Base-by-base conservation (phyloP, 2,797 vertebrate genomes). In the Botia kubotai region DNA sequence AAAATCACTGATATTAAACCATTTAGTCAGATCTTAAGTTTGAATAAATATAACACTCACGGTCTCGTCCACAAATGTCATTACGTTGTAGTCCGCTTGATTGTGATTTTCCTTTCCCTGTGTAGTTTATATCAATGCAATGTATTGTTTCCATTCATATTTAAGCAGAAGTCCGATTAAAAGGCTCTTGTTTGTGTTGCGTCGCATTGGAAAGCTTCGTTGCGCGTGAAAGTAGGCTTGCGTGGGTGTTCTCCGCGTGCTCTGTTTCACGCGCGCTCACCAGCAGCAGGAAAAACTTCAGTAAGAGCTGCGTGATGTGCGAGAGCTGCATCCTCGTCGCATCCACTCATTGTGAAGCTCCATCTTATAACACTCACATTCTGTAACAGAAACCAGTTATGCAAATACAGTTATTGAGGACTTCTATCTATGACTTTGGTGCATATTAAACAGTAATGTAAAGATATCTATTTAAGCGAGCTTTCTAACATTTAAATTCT, bases 31-130 rank as follows among this genome's bases (percentile, higher is more conserved):
- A 36, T 53, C 1, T 65, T 17, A 62, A 65, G 71, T 66, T 62
- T 57, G 6, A 63, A 62, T 14, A 48, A 46, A 65, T 48, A 74
- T 26, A 12, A 11, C 71, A 80, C 78, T 80, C 36, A 80, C 78
- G 62, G 36, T 17, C 48, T 46, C 36, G 12, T 21, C 50, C 19
- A 46, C 52, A 57, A 72, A 55, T 17, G 8, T 21, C 62, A 67
- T 67, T n/a, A n/a, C 33, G n/a, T 43, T 26, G 48, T 57, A 73
- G 43, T 79, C 68, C 68, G 62, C 0, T 3, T 21, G 19, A 52
- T 17, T 2, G 26, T 53, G 10, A 17, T 26, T 33, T 72, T n/a
- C 23, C 4, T 39, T 39, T 46, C 14, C 6, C 43, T 14, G 46
- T 71, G n/a, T 5, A 5, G 62, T 16, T 39, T 6, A 29, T 16